Evolutionary conservation across 1,140 invertebrate genomes (phyloP).

Genomic region (Bombus turneri): DNA sequence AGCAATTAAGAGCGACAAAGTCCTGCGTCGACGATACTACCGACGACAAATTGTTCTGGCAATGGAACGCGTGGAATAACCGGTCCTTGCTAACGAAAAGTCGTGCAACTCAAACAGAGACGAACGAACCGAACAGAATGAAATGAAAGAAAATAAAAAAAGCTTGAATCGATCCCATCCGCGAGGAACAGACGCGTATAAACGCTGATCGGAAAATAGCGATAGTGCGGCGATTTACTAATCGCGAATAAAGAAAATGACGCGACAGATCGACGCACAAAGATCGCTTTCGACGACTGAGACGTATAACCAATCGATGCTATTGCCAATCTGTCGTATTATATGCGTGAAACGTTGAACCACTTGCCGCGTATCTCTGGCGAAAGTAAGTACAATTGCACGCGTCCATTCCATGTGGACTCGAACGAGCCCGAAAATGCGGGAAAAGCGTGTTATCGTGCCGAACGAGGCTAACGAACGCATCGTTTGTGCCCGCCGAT

Average conservation of each 20-base stretch:
- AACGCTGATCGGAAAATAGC: background rate
- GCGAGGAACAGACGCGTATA: background rate
- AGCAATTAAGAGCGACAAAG: conserved; percentile 34
- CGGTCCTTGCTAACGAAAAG: background rate
- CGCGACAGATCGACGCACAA: too few relatives aligned
- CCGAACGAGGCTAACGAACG: background rate
- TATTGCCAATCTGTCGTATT: too few relatives aligned
- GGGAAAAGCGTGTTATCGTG: background rate
- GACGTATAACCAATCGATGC: background rate
- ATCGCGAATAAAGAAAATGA: background rate
- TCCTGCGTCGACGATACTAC: background rate
- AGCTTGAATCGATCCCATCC: background rate
- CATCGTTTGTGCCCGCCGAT: background rate
- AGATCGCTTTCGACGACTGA: background rate
- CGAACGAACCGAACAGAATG: background rate
- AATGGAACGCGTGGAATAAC: background rate
- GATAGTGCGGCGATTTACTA: background rate
- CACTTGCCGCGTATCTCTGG: too few relatives aligned
- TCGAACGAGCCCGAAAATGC: background rate
- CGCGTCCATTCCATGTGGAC: background rate
- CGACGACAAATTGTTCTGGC: conserved; percentile 33
- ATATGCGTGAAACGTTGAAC: too few relatives aligned
- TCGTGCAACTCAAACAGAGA: background rate
- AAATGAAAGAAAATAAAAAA: background rate
- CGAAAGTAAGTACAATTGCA: too few relatives aligned